Evolutionary conservation across 2,888 invertebrate genomes (phyloP).

Genomic region (Barypeithes pellucidus): DNA sequence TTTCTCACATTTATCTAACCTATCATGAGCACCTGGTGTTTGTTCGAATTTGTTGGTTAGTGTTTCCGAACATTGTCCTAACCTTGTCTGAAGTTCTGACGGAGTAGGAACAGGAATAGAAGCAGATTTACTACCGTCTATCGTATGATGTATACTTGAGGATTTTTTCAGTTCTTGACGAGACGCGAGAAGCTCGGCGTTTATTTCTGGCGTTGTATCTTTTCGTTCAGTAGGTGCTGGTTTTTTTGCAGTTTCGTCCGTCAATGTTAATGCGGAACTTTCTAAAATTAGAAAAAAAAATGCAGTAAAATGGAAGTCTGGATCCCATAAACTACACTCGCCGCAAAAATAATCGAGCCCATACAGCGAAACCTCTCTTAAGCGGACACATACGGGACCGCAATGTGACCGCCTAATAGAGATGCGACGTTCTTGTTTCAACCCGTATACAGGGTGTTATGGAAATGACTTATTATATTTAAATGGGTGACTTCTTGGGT

Average conservation of each 20-base stretch:
- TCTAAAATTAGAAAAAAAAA: constrained; percentile 1
- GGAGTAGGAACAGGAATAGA: background rate
- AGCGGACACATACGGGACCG: too few relatives aligned
- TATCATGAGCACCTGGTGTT: background rate
- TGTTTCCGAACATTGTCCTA: background rate
- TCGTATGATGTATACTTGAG: background rate
- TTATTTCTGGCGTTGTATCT: background rate
- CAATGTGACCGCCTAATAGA: too few relatives aligned
- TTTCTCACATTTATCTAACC: background rate
- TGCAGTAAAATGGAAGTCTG: too few relatives aligned
- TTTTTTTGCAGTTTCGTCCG: background rate
- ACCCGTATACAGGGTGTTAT: too few relatives aligned
- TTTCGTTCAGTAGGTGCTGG: background rate
- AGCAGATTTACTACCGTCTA: too few relatives aligned
- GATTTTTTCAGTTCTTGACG: background rate
- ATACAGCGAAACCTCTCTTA: too few relatives aligned
- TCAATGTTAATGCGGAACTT: background rate
- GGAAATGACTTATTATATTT: too few relatives aligned
- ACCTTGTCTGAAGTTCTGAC: constrained; percentile 10
- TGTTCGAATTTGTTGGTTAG: background rate
- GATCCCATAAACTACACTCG: too few relatives aligned
- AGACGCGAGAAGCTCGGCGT: background rate
- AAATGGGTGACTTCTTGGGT: too few relatives aligned
- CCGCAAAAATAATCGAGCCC: too few relatives aligned
- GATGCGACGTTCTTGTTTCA: too few relatives aligned